Conservation (phyloP, 2,113 vertebrate species). For the Callorhinus ursinus region DNA sequence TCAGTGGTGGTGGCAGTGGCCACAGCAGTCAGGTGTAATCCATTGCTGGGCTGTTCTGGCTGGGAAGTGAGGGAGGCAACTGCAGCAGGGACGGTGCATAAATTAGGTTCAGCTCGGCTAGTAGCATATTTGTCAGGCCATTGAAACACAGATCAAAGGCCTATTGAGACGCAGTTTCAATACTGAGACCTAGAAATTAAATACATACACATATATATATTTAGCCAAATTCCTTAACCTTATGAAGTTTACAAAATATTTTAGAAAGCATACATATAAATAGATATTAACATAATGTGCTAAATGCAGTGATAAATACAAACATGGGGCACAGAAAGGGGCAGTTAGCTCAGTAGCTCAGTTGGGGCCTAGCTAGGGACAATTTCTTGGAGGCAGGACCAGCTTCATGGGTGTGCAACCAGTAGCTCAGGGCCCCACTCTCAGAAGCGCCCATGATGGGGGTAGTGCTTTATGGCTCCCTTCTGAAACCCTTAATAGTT, state of each 20-base stretch:
- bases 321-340: background rate
- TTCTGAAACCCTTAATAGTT: background rate
- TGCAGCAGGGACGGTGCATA: too few species aligned
- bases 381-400: background rate
- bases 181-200: background rate
- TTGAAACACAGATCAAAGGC: background rate
- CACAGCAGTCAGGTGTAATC: rapidly evolving
- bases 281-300: background rate
- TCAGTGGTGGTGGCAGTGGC: too few species aligned
- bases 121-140: background rate
- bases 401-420: background rate
- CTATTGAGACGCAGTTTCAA: background rate
- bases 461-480: background rate
- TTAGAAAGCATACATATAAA: background rate
- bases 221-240: background rate
- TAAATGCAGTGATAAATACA: background rate
- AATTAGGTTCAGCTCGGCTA: background rate
- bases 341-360: background rate
- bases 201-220: background rate
- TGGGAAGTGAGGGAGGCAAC: background rate
- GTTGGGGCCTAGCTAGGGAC: background rate
- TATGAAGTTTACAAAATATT: background rate
- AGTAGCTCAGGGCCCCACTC: background rate
- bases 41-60: background rate
- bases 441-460: background rate